These are phyloP conservation scores for Anguilla marmorata DNA, from an alignment of 2,797 vertebrate genomes.

Conservation along the genomic window DNA sequence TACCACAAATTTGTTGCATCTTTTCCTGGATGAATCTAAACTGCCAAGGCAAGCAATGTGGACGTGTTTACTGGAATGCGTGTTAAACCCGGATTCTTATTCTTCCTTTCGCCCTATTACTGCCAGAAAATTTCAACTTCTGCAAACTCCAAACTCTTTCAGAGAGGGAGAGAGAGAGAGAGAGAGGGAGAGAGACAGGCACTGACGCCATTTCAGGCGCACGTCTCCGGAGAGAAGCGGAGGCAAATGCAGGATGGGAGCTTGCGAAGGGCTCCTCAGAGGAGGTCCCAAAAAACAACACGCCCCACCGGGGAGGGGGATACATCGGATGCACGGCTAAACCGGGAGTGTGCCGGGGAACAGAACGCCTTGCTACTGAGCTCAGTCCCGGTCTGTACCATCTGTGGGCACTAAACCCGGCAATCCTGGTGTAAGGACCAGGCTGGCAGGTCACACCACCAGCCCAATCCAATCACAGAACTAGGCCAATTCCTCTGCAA, in stretches of 20 bases:
- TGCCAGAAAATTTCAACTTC: constrained; percentile 5
- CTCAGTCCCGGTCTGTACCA: too few species aligned
- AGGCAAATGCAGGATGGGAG: background rate
- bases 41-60: background rate
- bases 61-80: background rate
- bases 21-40: background rate
- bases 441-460: too few species aligned
- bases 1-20: background rate
- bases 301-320: constrained; percentile 19
- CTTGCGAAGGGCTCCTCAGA: constrained; percentile 9
- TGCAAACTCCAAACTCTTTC: background rate
- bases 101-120: background rate
- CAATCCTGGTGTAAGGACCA: too few species aligned
- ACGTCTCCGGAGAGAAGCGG: background rate
- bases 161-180: constrained; percentile 34
- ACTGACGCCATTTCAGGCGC: constrained; percentile 36
- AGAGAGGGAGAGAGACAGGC: constrained; percentile 41
- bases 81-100: background rate
- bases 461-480: too few species aligned
- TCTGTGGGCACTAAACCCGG: too few species aligned
- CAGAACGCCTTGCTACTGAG: too few species aligned
- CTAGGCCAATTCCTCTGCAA: too few species aligned
- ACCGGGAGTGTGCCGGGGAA: background rate
- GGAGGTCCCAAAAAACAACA: constrained; percentile 25
- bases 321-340: constrained; percentile 18